phyloP scores from a whole-genome alignment of 2,797 vertebrate genomes.

The Chiroxiphia lanceolata region DNA sequence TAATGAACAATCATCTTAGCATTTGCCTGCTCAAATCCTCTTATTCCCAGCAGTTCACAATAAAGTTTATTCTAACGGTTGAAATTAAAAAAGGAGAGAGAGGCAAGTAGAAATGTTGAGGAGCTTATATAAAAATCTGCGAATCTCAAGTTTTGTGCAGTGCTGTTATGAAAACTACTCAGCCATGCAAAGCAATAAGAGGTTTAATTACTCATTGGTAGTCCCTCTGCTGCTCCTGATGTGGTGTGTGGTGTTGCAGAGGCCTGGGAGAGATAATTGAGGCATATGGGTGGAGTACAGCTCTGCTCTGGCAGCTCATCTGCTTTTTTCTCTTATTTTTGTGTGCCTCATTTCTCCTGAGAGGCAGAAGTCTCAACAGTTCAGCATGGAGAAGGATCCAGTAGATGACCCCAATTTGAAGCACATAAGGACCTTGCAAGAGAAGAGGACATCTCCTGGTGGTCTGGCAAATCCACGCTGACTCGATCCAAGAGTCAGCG shows the following conservation, averaged over 20 bases:
- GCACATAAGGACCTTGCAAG: background rate
- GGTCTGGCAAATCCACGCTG: background rate
- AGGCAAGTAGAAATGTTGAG: constrained; percentile 57
- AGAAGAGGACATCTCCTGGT: background rate
- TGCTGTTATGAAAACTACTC: constrained; percentile 51
- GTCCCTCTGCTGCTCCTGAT: constrained; percentile 43
- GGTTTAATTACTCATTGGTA: constrained; percentile 40
- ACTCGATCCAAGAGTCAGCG: rapidly evolving
- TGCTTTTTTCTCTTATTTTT: background rate
- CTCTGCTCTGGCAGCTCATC: background rate
- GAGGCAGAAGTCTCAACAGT: background rate
- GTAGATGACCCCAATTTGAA: background rate
- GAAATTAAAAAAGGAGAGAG: constrained; percentile 64
- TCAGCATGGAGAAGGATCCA: background rate
- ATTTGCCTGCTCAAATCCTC: constrained; percentile 47
- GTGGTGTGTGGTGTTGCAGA: constrained; percentile 32
- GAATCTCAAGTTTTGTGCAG: constrained; percentile 29
- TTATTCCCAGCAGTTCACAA: constrained; percentile 50
- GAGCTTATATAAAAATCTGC: constrained; percentile 58
- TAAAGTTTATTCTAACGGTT: constrained; percentile 58
- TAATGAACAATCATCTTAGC: constrained; percentile 63
- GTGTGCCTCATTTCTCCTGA: background rate
- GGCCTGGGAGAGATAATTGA: constrained; percentile 66
- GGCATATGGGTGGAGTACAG: constrained; percentile 53
- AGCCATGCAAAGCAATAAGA: constrained; percentile 41